Base-by-base conservation (phyloP, 2,113 vertebrate species). In the Labeo catla region DNA sequence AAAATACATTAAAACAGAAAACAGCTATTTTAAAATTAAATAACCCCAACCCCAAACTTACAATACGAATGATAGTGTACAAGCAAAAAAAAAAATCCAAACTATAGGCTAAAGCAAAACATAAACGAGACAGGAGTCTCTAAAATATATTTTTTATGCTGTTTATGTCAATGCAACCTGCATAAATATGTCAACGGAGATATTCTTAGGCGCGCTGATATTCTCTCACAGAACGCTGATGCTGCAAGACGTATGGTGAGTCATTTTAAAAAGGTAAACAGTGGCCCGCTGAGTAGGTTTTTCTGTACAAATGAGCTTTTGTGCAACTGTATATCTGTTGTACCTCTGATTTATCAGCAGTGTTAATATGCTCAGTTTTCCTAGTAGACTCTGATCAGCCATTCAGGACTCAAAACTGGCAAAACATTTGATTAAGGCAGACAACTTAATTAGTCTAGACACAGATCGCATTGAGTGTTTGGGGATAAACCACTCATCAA, bases 341-440 rank as follows among this genome's bases (percentile, higher is more conserved):
- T 45, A 59, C 36, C 68, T 74, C 36, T 39, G 68, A 79, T 78
- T 79, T 79, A 80, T 34, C 66, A 72, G 49, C 84, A 36, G 8
- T 86, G 39, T 74, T 54, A 39, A 77, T 68, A 13, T 8, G 72
- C 50, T 70, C 50, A n/a, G 72, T 11, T 34, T n/a, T 77, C 36
- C 39, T 11, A 23, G 61, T 61, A 82, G 52, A 52, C 76, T 34
- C 61, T 57, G 70, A 50, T 43, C n/a, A 52, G 10, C 21, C 73
- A 45, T 76, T 57, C 36, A 57, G 21, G 61, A 50, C 10, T 39
- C 16, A 54, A 78, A 88, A 86, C 66, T 47, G 16, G 16, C 66
- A 81, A 43, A 57, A 47, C 49, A 72, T 80, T 52, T 72, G 36
- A 88, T 84, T 80, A 65, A 79, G 68, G 19, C 54, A 76, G 81